Percentiles rank a stretch among this genome's conserved stretches.
phyloP scores from a whole-genome alignment of 2,797 vertebrate genomes.

The Pangasius sanitwongsei region DNA sequence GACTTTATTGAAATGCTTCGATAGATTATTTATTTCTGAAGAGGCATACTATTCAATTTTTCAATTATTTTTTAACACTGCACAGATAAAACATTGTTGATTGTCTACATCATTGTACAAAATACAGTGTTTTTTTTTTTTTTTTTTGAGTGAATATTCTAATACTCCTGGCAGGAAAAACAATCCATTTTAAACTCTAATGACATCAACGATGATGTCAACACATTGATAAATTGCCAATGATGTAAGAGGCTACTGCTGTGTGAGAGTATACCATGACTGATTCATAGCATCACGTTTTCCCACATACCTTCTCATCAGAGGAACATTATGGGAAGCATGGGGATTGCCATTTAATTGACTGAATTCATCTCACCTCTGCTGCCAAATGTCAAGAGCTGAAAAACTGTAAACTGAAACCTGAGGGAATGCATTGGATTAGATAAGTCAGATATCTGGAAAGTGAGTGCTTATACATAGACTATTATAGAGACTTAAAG shows the following conservation, averaged over 20 bases:
- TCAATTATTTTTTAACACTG: neutral
- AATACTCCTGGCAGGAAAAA: neutral
- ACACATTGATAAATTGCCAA: neutral
- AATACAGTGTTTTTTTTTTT: neutral
- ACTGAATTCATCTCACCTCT: neutral
- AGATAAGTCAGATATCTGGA: neutral
- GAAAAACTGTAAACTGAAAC: slow-evolving; percentile 5
- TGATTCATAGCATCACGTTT: neutral
- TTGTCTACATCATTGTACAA: neutral
- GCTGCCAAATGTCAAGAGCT: neutral
- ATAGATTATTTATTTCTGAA: neutral
- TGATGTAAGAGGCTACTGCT: neutral
- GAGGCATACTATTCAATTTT: neutral
- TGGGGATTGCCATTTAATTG: slow-evolving; percentile 1
- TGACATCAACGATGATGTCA: neutral
- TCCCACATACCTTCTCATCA: neutral
- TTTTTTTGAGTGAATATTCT: neutral
- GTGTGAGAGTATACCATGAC: neutral
- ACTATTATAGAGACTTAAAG: neutral
- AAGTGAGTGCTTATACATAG: neutral
- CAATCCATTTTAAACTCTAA: neutral
- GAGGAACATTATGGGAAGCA: neutral
- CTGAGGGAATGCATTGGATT: neutral
- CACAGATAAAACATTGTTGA: neutral
- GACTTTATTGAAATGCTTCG: neutral